Percentiles rank a stretch among this genome's conserved stretches.
These are phyloP conservation scores for Stegophylla sp. DNA, from an alignment of 2,888 invertebrate species.

Conservation along the genomic window DNA sequence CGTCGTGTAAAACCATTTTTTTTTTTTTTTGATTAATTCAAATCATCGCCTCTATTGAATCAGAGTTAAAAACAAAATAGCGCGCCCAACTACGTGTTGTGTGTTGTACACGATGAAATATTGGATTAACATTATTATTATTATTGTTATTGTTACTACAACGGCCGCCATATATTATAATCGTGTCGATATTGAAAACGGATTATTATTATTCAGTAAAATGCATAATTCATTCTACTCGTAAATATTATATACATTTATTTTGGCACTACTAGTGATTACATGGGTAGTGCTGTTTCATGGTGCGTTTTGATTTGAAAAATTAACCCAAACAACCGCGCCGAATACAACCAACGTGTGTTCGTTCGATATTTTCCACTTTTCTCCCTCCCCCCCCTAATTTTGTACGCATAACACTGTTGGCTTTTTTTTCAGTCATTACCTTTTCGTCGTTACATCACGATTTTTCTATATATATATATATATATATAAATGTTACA, in stretches of 20 bases:
- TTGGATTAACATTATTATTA: slow-evolving; percentile 30
- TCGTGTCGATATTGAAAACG: slow-evolving; percentile 28
- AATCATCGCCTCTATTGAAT: slow-evolving; percentile 40
- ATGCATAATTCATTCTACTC: slow-evolving; percentile 33
- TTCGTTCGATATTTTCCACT: background rate
- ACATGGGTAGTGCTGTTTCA: background rate
- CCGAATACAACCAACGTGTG: background rate
- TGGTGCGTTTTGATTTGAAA: background rate
- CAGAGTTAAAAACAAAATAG: slow-evolving; percentile 36
- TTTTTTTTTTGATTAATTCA: slow-evolving; percentile 48
- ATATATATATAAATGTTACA: no score
- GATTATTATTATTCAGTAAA: slow-evolving; percentile 44
- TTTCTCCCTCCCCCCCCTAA: background rate
- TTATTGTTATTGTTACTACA: slow-evolving; percentile 3
- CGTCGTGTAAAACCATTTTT: slow-evolving; percentile 9
- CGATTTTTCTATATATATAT: no score
- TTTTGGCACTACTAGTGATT: background rate
- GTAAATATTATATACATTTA: background rate
- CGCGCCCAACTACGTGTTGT: background rate
- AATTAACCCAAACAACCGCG: background rate
- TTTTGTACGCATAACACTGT: no score
- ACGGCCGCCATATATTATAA: background rate
- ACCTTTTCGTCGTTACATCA: no score
- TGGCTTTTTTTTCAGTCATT: no score
- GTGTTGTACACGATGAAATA: slow-evolving; percentile 25